phyloP scores from a whole-genome alignment of 2,113 vertebrate genomes.

The Heptranchias perlo region DNA sequence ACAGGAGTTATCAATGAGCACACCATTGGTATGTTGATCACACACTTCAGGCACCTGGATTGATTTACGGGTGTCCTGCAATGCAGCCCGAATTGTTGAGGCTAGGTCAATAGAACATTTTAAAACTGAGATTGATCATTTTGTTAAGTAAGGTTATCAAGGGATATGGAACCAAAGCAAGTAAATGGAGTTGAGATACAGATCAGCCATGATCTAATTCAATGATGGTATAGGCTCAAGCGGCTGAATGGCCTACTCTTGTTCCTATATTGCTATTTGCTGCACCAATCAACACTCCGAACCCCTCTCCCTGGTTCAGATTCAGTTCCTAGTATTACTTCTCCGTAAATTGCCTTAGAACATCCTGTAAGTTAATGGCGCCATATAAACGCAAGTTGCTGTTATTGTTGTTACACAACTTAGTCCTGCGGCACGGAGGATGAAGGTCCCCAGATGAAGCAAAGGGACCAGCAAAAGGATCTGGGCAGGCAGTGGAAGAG shows the following conservation, averaged over 20 bases:
- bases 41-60: background rate
- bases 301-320: background rate
- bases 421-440: background rate
- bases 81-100: background rate
- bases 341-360: too few species aligned
- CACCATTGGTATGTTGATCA: background rate
- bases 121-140: background rate
- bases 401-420: background rate
- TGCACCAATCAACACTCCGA: background rate
- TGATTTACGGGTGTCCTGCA: background rate
- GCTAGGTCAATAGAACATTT: background rate
- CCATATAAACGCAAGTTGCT: background rate
- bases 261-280: too few species aligned
- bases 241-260: too few species aligned
- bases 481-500: background rate
- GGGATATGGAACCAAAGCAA: background rate
- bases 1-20: background rate
- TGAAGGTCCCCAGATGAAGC: background rate
- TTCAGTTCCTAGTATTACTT: background rate
- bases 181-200: too few species aligned
- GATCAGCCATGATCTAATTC: background rate
- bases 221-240: too few species aligned
- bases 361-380: too few species aligned
- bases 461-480: background rate
- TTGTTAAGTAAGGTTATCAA: background rate